Conservation (phyloP, 2,797 vertebrate genomes). For the Helostoma temminkii region DNA sequence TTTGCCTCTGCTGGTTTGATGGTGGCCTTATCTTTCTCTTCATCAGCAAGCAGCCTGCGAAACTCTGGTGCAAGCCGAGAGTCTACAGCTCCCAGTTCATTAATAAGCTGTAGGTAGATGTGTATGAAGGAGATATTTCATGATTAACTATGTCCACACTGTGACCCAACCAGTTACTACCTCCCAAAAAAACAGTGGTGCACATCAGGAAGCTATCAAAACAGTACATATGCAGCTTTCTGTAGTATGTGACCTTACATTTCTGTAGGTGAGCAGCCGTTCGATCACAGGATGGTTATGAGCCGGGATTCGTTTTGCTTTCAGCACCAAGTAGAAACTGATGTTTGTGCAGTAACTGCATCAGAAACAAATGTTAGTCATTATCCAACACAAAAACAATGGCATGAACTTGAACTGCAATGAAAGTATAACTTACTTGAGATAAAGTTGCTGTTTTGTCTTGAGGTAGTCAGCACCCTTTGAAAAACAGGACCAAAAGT, state of each 20-base stretch:
- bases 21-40: conserved; percentile 42
- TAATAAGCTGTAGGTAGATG: conserved; percentile 86
- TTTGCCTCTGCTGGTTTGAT: conserved; percentile 58
- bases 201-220: too few species aligned
- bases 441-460: conserved; percentile 94
- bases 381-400: not conserved
- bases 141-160: too few species aligned
- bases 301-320: conserved; percentile 89
- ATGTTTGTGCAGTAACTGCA: conserved; percentile 94
- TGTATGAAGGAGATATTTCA: not conserved
- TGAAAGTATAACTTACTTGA: conserved; percentile 83
- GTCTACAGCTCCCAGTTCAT: conserved; percentile 87
- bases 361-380: conserved; percentile 15
- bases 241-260: conserved; percentile 75
- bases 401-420: not conserved
- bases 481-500: conserved; percentile 17
- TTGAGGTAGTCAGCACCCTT: conserved; percentile 89
- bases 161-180: too few species aligned
- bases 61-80: conserved; percentile 87
- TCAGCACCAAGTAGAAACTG: conserved; percentile 95
- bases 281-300: conserved; percentile 95
- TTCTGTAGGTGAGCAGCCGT: conserved; percentile 92
- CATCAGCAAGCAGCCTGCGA: conserved; percentile 81
- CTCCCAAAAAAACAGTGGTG: too few species aligned
- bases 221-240: not conserved